Conservation (phyloP, 2,797 vertebrate species). For the Notamacropus eugenii region DNA sequence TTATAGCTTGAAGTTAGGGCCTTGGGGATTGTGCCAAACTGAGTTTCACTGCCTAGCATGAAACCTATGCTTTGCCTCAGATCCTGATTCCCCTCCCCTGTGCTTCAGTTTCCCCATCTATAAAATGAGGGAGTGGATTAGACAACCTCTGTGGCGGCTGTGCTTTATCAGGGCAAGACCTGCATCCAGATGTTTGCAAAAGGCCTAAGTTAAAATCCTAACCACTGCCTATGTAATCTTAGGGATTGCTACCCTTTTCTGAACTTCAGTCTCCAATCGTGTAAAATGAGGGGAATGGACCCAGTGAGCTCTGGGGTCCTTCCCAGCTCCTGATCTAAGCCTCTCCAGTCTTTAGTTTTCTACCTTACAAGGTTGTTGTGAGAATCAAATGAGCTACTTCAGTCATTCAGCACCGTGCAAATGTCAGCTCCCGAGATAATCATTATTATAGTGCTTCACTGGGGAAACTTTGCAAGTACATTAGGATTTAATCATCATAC, state of each 20-base stretch:
- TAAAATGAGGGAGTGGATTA: background rate
- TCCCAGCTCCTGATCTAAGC: background rate
- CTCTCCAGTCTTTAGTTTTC: background rate
- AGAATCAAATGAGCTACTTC: conserved; percentile 18
- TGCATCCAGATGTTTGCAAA: background rate
- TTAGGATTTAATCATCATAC: conserved; percentile 34
- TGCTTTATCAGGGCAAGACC: background rate
- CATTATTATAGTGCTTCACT: background rate
- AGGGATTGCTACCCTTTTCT: background rate
- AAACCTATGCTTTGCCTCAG: background rate
- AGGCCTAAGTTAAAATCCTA: conserved; percentile 22
- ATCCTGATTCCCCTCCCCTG: background rate
- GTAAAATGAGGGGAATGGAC: background rate
- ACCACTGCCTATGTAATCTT: background rate
- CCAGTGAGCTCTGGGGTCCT: background rate
- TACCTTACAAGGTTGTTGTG: conserved; percentile 4
- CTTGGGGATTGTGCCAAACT: background rate
- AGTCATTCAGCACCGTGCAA: background rate
- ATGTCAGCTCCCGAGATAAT: background rate
- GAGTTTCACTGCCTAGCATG: background rate
- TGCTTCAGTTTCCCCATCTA: background rate
- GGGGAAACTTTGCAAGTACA: background rate
- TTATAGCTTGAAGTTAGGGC: background rate
- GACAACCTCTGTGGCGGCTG: background rate
- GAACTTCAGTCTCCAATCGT: background rate